Conservation (phyloP, 2,113 vertebrate genomes). For the Nannospalax galili region DNA sequence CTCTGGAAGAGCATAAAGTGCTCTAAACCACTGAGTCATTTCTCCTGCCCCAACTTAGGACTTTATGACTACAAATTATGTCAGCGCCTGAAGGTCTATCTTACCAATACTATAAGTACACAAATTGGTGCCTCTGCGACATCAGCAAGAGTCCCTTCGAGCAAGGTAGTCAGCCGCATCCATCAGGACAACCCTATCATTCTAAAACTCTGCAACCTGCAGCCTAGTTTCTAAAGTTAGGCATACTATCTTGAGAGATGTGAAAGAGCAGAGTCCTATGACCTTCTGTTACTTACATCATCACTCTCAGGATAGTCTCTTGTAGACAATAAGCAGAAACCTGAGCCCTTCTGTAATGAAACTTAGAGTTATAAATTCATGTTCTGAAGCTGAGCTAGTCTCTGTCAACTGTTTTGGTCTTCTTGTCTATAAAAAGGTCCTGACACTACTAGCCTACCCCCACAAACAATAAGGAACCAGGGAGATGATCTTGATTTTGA, state of each 20-base stretch:
- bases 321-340: background rate
- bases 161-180: background rate
- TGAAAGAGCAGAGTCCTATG: background rate
- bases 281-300: conserved; percentile 7
- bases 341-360: background rate
- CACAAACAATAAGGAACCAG: conserved; percentile 8
- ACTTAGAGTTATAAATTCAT: background rate
- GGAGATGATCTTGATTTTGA: conserved; percentile 40
- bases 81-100: background rate
- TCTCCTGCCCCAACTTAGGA: too few relatives aligned
- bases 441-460: background rate
- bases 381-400: conserved; percentile 14
- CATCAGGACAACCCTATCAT: background rate
- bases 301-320: background rate
- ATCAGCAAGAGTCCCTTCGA: background rate
- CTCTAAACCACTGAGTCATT: too few relatives aligned
- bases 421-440: conserved; percentile 26
- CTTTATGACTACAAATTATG: conserved; percentile 39
- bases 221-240: background rate
- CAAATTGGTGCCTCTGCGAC: background rate
- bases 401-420: background rate
- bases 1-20: too few relatives aligned
- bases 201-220: background rate
- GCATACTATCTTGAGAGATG: background rate
- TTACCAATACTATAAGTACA: background rate